Conservation (phyloP, 92 coral and sea anemone species). For the Scolanthus callimorphus region DNA sequence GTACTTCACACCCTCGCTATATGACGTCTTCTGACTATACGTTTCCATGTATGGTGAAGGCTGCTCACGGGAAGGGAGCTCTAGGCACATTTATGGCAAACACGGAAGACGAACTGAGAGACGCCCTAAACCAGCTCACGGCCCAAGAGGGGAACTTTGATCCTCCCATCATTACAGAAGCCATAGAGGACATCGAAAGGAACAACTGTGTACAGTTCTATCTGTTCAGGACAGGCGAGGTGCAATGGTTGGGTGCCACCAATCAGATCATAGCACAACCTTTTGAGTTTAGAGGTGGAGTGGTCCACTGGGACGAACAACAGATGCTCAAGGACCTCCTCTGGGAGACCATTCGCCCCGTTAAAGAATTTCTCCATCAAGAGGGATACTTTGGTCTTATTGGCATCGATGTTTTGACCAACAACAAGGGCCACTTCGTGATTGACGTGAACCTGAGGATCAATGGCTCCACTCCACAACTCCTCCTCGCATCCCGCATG, state of each 20-base stretch:
- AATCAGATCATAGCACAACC: no score
- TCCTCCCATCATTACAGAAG: constrained; percentile 45
- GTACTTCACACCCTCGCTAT: constrained; percentile 50
- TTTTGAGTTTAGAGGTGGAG: no score
- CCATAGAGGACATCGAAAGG: constrained; percentile 32
- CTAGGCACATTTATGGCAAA: constrained; percentile 44
- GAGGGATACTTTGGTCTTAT: constrained; percentile 57
- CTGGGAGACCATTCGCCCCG: constrained; percentile 33
- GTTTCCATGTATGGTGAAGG: constrained; percentile 59
- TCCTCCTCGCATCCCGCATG: constrained; percentile 49
- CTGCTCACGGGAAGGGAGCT: constrained; percentile 53
- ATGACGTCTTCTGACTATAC: constrained; percentile 56
- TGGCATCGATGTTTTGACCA: constrained; percentile 47
- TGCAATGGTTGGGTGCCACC: no score
- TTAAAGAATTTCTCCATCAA: constrained; percentile 47
- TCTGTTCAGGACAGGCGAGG: no score
- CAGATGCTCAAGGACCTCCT: constrained; percentile 27
- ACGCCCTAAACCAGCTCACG: constrained; percentile 37
- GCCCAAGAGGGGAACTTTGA: constrained; percentile 33
- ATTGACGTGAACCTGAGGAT: constrained; percentile 62
- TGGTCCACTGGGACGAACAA: constrained; percentile 57
- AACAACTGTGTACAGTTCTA: constrained; percentile 37
- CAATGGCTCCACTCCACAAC: constrained; percentile 42
- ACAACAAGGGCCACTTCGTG: constrained; percentile 48
- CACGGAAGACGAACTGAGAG: constrained; percentile 32